Conservation (phyloP, 2,797 vertebrate species). For the Notamacropus eugenii region DNA sequence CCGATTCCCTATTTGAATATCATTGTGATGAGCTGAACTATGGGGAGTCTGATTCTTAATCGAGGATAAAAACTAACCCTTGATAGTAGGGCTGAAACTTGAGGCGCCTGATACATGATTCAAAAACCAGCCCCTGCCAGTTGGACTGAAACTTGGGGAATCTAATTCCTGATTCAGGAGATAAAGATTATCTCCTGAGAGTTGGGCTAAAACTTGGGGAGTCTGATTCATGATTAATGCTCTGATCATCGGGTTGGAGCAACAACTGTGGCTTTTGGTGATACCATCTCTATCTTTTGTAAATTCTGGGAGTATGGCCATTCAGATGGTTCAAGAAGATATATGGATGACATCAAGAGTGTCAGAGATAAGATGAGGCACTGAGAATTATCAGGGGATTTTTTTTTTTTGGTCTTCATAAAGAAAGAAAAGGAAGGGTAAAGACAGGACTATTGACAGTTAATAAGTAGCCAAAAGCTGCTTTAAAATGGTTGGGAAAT, state of each 20-base stretch:
- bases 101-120: neutral
- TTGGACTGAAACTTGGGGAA: neutral
- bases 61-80: neutral
- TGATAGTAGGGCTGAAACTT: neutral
- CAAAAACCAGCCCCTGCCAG: neutral
- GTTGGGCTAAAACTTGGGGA: neutral
- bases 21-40: neutral
- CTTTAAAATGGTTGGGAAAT: slow-evolving; percentile 48
- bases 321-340: slow-evolving; percentile 58
- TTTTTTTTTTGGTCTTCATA: slow-evolving; percentile 23
- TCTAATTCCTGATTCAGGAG: neutral
- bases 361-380: slow-evolving; percentile 48
- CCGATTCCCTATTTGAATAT: neutral
- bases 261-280: slow-evolving; percentile 56
- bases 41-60: neutral
- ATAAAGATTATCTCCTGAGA: neutral
- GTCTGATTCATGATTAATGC: neutral
- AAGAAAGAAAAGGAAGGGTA: slow-evolving; percentile 58
- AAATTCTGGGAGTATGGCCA: slow-evolving; percentile 67
- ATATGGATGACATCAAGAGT: slow-evolving; percentile 51
- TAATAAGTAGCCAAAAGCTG: slow-evolving; percentile 41
- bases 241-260: neutral
- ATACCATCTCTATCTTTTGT: slow-evolving; percentile 29
- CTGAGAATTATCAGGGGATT: slow-evolving; percentile 45
- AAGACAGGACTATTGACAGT: slow-evolving; percentile 50